Evolutionary conservation across 53 echinoderm and acorn worm genomes (phyloP).

Genomic region (Zoroaster sp.): DNA sequence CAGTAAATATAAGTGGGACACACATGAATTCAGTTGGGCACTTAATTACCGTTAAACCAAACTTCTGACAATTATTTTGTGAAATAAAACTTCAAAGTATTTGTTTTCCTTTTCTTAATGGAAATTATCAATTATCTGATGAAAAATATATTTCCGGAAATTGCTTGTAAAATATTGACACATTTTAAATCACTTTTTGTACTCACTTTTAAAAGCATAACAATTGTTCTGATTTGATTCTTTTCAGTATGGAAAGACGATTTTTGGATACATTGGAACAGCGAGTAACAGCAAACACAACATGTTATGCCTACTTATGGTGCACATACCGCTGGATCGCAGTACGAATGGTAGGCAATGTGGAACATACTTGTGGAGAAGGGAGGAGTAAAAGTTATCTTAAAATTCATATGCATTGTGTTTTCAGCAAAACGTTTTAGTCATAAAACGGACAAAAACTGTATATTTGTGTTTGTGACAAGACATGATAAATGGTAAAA

Average conservation of each 20-base stretch:
- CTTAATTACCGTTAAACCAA: neutral
- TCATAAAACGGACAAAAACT: no score
- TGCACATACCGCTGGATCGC: constrained; percentile 77
- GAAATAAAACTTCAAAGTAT: neutral
- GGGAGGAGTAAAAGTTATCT: no score
- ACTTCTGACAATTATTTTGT: neutral
- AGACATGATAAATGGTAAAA: no score
- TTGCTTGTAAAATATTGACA: no score
- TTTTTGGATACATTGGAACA: constrained; percentile 57
- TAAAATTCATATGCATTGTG: no score
- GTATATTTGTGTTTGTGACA: no score
- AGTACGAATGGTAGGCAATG: constrained; percentile 77
- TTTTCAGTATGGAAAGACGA: constrained; percentile 56
- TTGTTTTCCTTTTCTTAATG: neutral
- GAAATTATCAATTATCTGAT: no score
- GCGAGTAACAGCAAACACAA: constrained; percentile 73
- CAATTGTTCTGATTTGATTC: neutral
- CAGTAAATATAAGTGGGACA: no score
- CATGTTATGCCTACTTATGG: constrained; percentile 67
- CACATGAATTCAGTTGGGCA: neutral
- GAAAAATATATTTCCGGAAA: no score
- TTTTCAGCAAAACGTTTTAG: no score
- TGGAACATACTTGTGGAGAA: no score
- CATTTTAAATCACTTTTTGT: no score
- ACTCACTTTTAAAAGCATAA: neutral